Evolutionary conservation across 2,888 invertebrate species (phyloP), one percentile per base, ranked within the genome.

Genomic region (Lasioglossum pauxillum): DNA sequence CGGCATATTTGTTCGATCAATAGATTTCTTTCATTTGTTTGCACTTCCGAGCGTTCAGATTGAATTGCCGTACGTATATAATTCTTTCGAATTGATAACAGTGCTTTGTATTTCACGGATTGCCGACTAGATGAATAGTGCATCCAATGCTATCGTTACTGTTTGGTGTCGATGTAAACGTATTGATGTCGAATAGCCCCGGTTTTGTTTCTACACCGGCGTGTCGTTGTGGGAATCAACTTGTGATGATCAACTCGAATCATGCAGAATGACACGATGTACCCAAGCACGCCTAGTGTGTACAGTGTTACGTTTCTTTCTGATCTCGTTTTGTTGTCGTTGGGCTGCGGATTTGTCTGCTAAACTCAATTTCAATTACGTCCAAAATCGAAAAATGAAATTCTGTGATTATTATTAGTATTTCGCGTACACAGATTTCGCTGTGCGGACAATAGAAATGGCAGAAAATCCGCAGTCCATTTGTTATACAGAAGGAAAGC

Each of bases 201-300:
- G 75, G 41, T 75, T 64, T 79, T 60, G 10, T 73, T 78, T 73
- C 57, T 35, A 75, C 78, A 67, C 27, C 35, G 38, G 44, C 79
- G 53, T 85, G 77, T 53, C 46, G 38, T 72, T 69, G 35, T 27
- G 49, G 71, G n/a, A 67, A 74, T 35, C n/a, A 80, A 71, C 23
- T 80, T 83, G 57, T 72, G 73, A 69, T 23, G 75, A 81, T 77
- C 44, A 14, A 76, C 53, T 64, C 71, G 31, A 72, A 87, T 79
- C 67, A 53, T 67, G 83, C 82, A 64, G 64, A 79, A 87, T 64
- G 79, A 75, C 78, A 89, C 80, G 83, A 84, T 83, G 72, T 84
- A 84, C 71, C 87, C 81, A 80, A 89, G 89, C 89, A 84, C 87
- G 89, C 86, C 88, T 82, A 88, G 84, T 89, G 72, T 84, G 79